Evolutionary conservation across 1,140 invertebrate genomes (phyloP).

Genomic region (Drosophila saltans): DNA sequence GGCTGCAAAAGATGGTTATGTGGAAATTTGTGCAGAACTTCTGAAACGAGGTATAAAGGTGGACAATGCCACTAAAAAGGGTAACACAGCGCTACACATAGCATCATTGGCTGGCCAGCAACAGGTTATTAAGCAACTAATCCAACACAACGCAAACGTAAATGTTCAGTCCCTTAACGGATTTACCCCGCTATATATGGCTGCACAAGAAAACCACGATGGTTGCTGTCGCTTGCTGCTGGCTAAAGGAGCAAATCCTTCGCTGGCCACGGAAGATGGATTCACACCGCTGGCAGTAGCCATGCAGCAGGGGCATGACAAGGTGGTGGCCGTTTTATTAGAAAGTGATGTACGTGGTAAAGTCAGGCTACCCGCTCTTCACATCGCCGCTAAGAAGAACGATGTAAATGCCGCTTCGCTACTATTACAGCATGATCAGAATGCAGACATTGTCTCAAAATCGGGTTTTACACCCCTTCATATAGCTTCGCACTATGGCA

Average conservation of each 20-base stretch:
- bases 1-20: constrained; percentile 98
- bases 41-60: constrained; percentile 95
- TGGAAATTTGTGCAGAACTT: constrained; percentile 96
- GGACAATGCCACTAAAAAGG: constrained; percentile 99
- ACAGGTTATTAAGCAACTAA: constrained; percentile 95
- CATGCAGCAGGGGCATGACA: constrained; percentile 99
- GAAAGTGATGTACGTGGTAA: constrained; percentile 97
- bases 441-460: constrained; percentile 97
- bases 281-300: constrained; percentile 99
- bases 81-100: constrained; percentile 99
- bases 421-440: constrained; percentile 96
- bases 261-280: constrained; percentile 98
- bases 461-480: constrained; percentile 99
- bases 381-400: constrained; percentile 99
- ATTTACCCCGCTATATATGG: constrained; percentile 99
- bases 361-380: constrained; percentile 93
- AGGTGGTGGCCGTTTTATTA: constrained; percentile 97
- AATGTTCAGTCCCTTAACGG: constrained; percentile 99
- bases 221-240: constrained; percentile 96
- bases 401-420: constrained; percentile 97
- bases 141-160: constrained; percentile 95
- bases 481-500: constrained; percentile 99
- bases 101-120: constrained; percentile 98
- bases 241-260: constrained; percentile 97
- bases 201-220: constrained; percentile 99